These are phyloP conservation scores for Lota lota DNA, from an alignment of 2,113 vertebrate genomes.

Conservation along the genomic window DNA sequence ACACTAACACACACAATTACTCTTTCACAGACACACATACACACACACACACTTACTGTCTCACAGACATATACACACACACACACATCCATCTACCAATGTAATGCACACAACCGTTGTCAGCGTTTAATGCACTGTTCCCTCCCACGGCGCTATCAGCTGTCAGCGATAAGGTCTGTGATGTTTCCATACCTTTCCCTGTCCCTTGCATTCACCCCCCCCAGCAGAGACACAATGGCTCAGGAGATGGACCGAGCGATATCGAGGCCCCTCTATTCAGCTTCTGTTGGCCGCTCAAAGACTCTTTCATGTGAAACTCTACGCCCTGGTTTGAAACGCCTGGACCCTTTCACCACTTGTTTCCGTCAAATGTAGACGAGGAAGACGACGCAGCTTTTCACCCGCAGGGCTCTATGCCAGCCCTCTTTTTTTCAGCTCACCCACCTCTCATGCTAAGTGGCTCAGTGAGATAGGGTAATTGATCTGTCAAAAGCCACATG, in stretches of 20 bases:
- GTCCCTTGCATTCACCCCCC: conserved; percentile 36
- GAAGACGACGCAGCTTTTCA: too few species aligned
- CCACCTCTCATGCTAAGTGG: conserved; percentile 9
- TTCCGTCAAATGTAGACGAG: conserved; percentile 24
- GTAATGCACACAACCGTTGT: conserved; percentile 17
- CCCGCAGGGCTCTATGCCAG: conserved; percentile 7
- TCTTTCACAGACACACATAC: too few species aligned
- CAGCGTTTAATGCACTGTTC: conserved; percentile 39
- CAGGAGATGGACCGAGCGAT: conserved; percentile 46
- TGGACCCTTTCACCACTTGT: conserved; percentile 37
- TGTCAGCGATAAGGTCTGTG: conserved; percentile 59
- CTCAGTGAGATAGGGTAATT: conserved; percentile 37
- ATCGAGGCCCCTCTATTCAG: conserved; percentile 51
- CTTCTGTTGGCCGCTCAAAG: conserved; percentile 43
- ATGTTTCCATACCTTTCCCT: conserved; percentile 57
- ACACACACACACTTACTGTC: too few species aligned
- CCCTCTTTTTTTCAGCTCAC: conserved; percentile 5
- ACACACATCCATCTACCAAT: not conserved
- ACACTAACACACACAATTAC: too few species aligned
- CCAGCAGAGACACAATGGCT: conserved; percentile 47
- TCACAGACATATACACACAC: conserved; percentile 1
- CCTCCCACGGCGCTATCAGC: conserved; percentile 50
- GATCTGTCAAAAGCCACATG: conserved; percentile 49
- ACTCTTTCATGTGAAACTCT: conserved; percentile 59
- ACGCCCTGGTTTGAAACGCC: conserved; percentile 36